Percentiles rank a stretch among this genome's conserved stretches.
These are phyloP conservation scores for Rissa tridactyla DNA, from an alignment of 2,113 vertebrate species.

Conservation along the genomic window DNA sequence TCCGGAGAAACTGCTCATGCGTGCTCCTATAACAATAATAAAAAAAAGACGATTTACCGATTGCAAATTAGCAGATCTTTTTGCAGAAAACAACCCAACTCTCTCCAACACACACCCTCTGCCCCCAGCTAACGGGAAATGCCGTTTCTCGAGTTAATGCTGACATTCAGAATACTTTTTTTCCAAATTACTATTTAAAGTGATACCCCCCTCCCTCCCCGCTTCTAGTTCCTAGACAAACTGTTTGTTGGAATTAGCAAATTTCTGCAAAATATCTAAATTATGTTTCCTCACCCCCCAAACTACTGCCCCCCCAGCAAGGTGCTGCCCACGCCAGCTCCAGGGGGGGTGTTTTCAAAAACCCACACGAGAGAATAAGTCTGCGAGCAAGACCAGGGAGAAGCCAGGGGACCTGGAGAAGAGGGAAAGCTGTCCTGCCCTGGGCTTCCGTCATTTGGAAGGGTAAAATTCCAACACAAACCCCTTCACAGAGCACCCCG, in stretches of 20 bases:
- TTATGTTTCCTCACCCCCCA: not conserved
- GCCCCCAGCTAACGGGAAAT: not conserved
- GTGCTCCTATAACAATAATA: too few species aligned
- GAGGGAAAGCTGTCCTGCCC: too few species aligned
- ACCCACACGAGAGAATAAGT: not conserved
- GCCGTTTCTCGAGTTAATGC: not conserved
- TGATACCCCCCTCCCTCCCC: too few species aligned
- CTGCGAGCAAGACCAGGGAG: not conserved
- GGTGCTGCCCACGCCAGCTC: not conserved
- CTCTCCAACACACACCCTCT: not conserved
- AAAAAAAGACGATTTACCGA: not conserved
- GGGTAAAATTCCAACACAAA: fast-evolving
- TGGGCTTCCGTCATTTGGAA: not conserved
- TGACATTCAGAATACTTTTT: not conserved
- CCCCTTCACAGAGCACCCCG: not conserved
- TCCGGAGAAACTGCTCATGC: not conserved
- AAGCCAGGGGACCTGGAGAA: not conserved
- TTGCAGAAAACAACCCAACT: not conserved
- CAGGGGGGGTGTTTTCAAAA: not conserved
- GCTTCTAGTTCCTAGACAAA: not conserved
- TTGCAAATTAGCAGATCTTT: not conserved
- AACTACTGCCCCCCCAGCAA: too few species aligned
- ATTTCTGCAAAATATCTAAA: not conserved
- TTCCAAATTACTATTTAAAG: not conserved
- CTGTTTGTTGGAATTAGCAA: not conserved